A percentile compares a stretch with the other conserved stretches of the same genome.
These are phyloP conservation scores for Drosophila biarmipes DNA, from an alignment of 1,140 invertebrate species.

Conservation along the genomic window DNA sequence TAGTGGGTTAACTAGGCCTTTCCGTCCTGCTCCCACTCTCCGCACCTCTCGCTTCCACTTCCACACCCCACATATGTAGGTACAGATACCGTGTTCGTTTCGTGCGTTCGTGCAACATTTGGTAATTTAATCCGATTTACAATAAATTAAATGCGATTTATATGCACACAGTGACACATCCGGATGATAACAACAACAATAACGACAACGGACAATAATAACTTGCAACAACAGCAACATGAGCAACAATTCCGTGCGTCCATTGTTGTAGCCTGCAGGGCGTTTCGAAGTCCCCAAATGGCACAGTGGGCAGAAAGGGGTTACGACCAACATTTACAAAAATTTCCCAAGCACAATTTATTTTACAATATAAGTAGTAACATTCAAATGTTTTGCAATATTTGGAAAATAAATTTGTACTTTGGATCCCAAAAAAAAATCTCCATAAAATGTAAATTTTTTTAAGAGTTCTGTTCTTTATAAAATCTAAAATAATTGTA, in stretches of 20 bases:
- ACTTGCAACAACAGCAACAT: slow-evolving; percentile 42
- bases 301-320: slow-evolving; percentile 10
- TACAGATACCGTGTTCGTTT: slow-evolving; percentile 3
- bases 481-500: too few relatives aligned
- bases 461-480: too few relatives aligned
- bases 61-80: not conserved
- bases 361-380: too few relatives aligned
- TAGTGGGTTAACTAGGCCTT: slow-evolving; percentile 37
- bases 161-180: slow-evolving; percentile 82
- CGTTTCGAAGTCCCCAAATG: not conserved
- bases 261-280: slow-evolving; percentile 63
- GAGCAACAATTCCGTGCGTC: slow-evolving; percentile 54
- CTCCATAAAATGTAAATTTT: too few relatives aligned
- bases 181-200: slow-evolving; percentile 78
- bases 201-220: slow-evolving; percentile 47
- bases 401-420: too few relatives aligned
- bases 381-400: too few relatives aligned
- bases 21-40: not conserved
- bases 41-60: not conserved
- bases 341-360: too few relatives aligned
- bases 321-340: too few relatives aligned
- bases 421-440: too few relatives aligned
- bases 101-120: slow-evolving; percentile 75
- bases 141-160: slow-evolving; percentile 84
- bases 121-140: slow-evolving; percentile 84